A percentile compares a stretch with the other conserved stretches of the same genome.
Conservation (phyloP, 2,797 vertebrate species). For the Spizella passerina region DNA sequence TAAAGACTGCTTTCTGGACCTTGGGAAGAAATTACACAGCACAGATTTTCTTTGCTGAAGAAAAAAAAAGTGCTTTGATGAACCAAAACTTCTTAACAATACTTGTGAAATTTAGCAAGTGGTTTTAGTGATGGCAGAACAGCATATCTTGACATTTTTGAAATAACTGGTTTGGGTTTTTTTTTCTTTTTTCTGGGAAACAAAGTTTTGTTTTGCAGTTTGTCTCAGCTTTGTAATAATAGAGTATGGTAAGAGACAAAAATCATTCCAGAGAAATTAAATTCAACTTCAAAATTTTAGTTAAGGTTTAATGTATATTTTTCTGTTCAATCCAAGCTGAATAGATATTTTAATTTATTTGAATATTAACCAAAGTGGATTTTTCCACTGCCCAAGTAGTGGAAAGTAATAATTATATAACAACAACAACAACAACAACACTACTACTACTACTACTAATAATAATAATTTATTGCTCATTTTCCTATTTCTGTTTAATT, state of each 20-base stretch:
- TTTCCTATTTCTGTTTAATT: neutral
- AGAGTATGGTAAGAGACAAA: neutral
- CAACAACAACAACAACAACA: no score
- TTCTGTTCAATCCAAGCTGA: neutral
- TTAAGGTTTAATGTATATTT: neutral
- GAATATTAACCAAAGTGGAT: neutral
- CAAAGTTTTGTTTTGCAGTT: slow-evolving; percentile 5
- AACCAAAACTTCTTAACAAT: neutral
- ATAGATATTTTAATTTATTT: neutral
- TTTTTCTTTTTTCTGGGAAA: neutral
- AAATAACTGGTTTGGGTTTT: neutral
- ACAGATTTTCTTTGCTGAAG: neutral
- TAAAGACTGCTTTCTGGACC: neutral
- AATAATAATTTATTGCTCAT: neutral
- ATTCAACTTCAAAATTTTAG: neutral
- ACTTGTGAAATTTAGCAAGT: slow-evolving; percentile 3
- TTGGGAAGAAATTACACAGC: neutral
- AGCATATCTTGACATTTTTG: neutral
- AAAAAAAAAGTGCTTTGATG: neutral
- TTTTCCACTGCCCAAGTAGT: neutral
- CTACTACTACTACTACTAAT: neutral
- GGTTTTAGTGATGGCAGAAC: neutral
- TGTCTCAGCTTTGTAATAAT: neutral
- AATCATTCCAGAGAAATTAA: neutral
- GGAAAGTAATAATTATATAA: neutral